Base-by-base conservation (phyloP, 2,113 vertebrate species). In the Melanocharis versteri region DNA sequence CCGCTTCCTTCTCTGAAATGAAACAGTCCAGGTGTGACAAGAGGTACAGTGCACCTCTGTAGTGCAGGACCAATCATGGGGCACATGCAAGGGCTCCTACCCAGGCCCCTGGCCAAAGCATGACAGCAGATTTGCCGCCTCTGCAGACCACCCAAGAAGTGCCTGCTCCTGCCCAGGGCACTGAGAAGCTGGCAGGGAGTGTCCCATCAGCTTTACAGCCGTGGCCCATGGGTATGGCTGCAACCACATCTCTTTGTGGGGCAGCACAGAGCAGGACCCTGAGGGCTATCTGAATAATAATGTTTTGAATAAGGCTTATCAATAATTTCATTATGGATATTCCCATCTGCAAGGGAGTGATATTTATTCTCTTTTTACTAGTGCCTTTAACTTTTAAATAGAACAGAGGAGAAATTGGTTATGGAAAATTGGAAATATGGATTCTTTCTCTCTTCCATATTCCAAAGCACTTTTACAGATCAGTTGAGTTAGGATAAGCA, bases 171-270 rank as follows among this genome's bases (percentile, higher is more conserved):
- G 17, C 13, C 33, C 1, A 2, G 22, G 40, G 2, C 37, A 26
- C 0, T 26, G 31, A 65, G 28, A 33, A 11, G 5, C 39, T 56
- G 60, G 1, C 1, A 4, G 7, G 13, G 33, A 70, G 2, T 1
- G 6, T 70, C 17, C 12, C 39, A 80, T 10, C 6, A 26, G 37
- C 8, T 57, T 28, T 10, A 6, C 20, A 56, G 58, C 54, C 0
- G 0, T 37, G 27, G 15, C 14, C 16, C 3, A 1, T 22, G 37
- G 48, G 3, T 40, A 20, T 28, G 11, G 30, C 11, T n/a, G n/a
- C n/a, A n/a, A 28, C 12, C 0, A 0, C 1, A 0, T 28, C 50
- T 37, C 26, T 65, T 66, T 21, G 26, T 1, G 3, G 51, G 35
- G 19, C 2, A 2, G 24, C 30, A 56, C 24, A 68, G 31, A 50